Percentiles rank a stretch among this genome's conserved stretches.
These are phyloP conservation scores for Macrosoma leucophasiata DNA, from an alignment of 2,888 invertebrate species.

Conservation along the genomic window DNA sequence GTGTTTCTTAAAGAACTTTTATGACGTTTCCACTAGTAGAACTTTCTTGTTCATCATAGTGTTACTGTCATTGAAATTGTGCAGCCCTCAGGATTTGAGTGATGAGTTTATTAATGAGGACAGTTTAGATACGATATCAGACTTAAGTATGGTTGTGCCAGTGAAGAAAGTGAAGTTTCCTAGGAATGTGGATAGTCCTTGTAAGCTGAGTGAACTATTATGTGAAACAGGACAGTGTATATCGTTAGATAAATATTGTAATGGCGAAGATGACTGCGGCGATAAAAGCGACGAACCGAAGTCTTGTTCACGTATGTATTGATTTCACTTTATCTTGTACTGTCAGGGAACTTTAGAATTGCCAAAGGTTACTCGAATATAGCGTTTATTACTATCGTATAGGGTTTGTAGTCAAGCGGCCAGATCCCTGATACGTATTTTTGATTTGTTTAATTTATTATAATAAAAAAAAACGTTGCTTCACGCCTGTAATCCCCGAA, in stretches of 20 bases:
- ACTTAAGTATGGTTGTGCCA: slow-evolving; percentile 42
- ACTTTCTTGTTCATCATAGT: slow-evolving; percentile 63
- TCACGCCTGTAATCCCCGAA: too few species aligned
- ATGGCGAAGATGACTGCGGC: slow-evolving; percentile 84
- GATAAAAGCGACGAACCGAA: slow-evolving; percentile 86
- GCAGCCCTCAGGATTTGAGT: slow-evolving; percentile 62
- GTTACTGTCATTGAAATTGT: slow-evolving; percentile 58
- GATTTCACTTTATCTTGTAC: slow-evolving; percentile 12
- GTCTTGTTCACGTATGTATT: slow-evolving; percentile 84
- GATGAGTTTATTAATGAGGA: slow-evolving; percentile 64
- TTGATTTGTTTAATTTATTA: too few species aligned
- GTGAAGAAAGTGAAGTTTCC: slow-evolving; percentile 49
- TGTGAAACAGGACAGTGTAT: slow-evolving; percentile 82
- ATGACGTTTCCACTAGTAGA: slow-evolving; percentile 52
- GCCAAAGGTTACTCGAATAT: too few species aligned
- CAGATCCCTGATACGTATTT: too few species aligned
- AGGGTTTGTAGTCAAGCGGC: too few species aligned
- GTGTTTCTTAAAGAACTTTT: slow-evolving; percentile 52
- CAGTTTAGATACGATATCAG: slow-evolving; percentile 46
- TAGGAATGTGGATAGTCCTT: slow-evolving; percentile 50
- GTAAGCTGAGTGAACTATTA: slow-evolving; percentile 76
- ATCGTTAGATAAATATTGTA: slow-evolving; percentile 84
- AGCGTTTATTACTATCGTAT: too few species aligned
- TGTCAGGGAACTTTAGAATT: too few species aligned
- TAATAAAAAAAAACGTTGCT: too few species aligned